A percentile compares a stretch with the other conserved stretches of the same genome.
Evolutionary conservation across 1,140 invertebrate genomes (phyloP).

Genomic region (Euschistus heros): DNA sequence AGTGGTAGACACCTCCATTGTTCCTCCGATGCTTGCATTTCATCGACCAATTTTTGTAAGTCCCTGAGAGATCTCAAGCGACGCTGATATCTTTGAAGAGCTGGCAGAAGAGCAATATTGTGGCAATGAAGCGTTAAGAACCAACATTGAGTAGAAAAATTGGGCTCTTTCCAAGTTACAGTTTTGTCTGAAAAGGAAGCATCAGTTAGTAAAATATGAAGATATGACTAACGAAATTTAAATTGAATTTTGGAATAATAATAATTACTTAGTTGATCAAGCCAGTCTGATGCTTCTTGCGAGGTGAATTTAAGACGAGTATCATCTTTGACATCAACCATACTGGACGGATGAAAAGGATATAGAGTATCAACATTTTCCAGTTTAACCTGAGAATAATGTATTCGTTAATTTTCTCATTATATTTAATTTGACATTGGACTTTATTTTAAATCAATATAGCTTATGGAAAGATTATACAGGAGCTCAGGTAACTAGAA

Average conservation of each 20-base stretch:
- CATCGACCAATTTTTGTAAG: slow-evolving; percentile 82
- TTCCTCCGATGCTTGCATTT: slow-evolving; percentile 65
- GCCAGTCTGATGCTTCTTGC: slow-evolving; percentile 68
- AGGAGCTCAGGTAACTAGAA: too few species aligned
- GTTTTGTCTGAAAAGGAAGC: slow-evolving; percentile 24
- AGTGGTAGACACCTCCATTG: slow-evolving; percentile 73
- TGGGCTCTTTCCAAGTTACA: slow-evolving; percentile 51
- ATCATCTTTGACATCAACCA: slow-evolving; percentile 62
- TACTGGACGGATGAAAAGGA: slow-evolving; percentile 69
- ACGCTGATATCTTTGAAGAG: slow-evolving; percentile 76
- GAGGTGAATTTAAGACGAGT: slow-evolving; percentile 72
- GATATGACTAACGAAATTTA: neutral
- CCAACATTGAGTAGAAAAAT: slow-evolving; percentile 94
- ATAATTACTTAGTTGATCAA: slow-evolving; percentile 49
- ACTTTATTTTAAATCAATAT: too few species aligned
- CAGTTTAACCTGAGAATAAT: slow-evolving; percentile 46
- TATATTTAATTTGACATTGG: too few species aligned
- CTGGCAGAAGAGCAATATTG: slow-evolving; percentile 79
- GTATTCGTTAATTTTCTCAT: too few species aligned
- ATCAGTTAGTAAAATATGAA: slow-evolving; percentile 3
- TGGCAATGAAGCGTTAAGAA: slow-evolving; percentile 89
- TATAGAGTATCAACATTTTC: slow-evolving; percentile 77
- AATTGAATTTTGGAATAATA: neutral
- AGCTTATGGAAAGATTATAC: too few species aligned
- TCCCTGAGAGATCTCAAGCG: slow-evolving; percentile 72